phyloP scores from a whole-genome alignment of 2,113 vertebrate species.

The Machaerirhynchus nigripectus region DNA sequence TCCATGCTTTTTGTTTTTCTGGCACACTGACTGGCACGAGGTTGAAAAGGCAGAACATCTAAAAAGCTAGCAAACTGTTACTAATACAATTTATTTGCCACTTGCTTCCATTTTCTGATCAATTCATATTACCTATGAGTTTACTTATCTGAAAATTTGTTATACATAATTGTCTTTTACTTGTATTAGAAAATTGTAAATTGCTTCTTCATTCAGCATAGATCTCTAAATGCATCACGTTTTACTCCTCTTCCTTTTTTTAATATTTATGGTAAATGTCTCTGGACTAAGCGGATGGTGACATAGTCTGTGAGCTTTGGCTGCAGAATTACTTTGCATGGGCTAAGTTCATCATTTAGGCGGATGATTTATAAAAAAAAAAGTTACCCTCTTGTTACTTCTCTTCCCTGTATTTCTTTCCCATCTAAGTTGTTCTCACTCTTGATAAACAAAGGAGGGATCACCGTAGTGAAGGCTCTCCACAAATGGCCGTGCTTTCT shows the following conservation, averaged over 20 bases:
- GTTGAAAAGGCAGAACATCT: background rate
- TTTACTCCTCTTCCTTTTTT: background rate
- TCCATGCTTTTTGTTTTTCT: background rate
- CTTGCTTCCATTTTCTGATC: background rate
- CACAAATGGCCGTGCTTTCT: background rate
- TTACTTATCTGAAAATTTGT: background rate
- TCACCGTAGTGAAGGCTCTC: background rate
- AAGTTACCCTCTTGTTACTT: background rate
- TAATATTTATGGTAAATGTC: background rate
- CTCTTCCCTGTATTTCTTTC: background rate
- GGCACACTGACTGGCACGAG: background rate
- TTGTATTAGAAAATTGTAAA: background rate
- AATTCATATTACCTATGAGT: background rate
- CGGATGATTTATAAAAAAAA: background rate
- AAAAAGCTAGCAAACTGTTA: background rate
- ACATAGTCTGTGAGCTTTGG: constrained; percentile 18
- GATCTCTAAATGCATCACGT: background rate
- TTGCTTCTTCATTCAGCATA: background rate
- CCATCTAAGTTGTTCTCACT: background rate
- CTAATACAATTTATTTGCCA: background rate
- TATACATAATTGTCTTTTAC: background rate
- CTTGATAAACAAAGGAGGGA: background rate
- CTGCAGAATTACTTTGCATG: background rate
- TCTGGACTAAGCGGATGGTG: constrained; percentile 22
- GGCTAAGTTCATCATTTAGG: background rate